Percentiles rank a stretch among this genome's conserved stretches.
Evolutionary conservation across 2,113 vertebrate species (phyloP).

Genomic region (Bufo gargarizans): DNA sequence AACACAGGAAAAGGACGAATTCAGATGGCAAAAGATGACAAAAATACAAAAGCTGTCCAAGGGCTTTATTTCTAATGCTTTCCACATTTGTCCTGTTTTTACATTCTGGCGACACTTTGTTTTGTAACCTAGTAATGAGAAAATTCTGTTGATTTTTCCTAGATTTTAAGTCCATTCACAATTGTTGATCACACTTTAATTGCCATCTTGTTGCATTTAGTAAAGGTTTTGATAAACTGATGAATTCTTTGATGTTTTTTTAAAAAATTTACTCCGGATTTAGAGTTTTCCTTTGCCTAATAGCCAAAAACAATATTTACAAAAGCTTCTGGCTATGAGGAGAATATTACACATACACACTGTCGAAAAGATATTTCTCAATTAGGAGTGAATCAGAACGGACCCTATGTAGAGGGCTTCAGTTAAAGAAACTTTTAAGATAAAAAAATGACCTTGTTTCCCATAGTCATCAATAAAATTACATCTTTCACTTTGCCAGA

Average conservation of each 20-base stretch:
- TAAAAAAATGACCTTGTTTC: background rate
- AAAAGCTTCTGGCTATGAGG: background rate
- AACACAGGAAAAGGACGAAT: conserved; percentile 32
- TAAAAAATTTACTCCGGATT: background rate
- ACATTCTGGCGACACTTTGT: background rate
- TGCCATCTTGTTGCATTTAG: background rate
- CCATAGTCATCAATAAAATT: background rate
- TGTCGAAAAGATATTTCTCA: background rate
- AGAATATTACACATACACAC: background rate
- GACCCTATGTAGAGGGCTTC: background rate
- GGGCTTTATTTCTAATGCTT: conserved; percentile 17
- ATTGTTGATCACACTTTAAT: background rate
- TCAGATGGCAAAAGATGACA: conserved; percentile 35
- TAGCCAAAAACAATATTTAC: conserved; percentile 17
- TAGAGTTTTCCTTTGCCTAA: background rate
- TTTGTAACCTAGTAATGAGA: conserved; percentile 11
- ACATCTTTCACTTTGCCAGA: background rate
- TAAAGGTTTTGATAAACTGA: background rate
- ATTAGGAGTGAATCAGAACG: background rate
- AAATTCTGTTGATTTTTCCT: conserved; percentile 12
- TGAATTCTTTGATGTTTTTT: conserved; percentile 1
- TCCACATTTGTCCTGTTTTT: conserved; percentile 24
- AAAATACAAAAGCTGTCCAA: background rate
- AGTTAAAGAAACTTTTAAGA: background rate
- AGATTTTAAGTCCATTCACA: background rate